Evolutionary conservation across 2,113 vertebrate species (phyloP).

Genomic region (Elaphurus davidianus): DNA sequence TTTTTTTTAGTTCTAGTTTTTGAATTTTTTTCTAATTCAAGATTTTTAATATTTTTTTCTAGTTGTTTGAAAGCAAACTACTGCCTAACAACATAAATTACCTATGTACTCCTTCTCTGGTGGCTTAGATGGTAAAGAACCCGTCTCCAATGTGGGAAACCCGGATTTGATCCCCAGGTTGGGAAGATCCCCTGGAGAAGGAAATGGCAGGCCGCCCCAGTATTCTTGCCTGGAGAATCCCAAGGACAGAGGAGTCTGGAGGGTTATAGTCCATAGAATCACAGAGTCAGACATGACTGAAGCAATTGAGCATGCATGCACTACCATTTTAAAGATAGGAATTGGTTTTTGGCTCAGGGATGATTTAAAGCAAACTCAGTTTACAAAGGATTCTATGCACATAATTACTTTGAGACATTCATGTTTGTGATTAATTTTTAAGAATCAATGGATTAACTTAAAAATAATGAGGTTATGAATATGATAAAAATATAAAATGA

Average conservation of each 20-base stretch:
- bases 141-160: not conserved
- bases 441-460: not conserved
- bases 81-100: not conserved
- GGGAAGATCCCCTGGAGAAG: not conserved
- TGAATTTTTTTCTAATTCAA: not conserved
- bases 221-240: not conserved
- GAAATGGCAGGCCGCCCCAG: not conserved
- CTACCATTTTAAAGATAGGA: not conserved
- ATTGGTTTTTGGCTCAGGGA: not conserved
- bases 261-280: not conserved
- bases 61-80: not conserved
- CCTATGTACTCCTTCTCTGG: not conserved
- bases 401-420: not conserved
- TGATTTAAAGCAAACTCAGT: not conserved
- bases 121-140: not conserved
- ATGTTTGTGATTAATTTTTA: not conserved
- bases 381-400: not conserved
- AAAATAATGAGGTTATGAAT: not conserved
- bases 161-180: not conserved
- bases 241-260: not conserved
- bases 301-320: not conserved
- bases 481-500: not conserved
- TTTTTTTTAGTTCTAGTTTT: no score
- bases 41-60: not conserved
- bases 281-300: not conserved